Percentiles rank a stretch among this genome's conserved stretches.
Evolutionary conservation across 2,113 vertebrate genomes (phyloP).

Genomic region (Mesitornis unicolor): DNA sequence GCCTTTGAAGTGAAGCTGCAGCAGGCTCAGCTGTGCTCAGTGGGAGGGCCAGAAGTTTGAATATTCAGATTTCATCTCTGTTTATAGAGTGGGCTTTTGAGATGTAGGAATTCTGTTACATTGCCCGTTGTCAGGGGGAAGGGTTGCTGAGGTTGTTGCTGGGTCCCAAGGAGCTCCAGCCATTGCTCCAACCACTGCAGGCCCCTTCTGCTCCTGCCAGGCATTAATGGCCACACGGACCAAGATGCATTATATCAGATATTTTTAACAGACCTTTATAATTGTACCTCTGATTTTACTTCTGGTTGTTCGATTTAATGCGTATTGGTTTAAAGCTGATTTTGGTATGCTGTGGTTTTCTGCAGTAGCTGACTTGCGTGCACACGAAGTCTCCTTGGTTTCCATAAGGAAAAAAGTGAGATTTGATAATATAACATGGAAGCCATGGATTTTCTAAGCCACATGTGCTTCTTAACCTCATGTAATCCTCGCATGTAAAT

Average conservation of each 20-base stretch:
- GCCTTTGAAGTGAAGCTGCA: constrained; percentile 57
- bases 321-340: background rate
- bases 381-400: background rate
- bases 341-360: background rate
- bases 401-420: background rate
- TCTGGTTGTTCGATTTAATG: background rate
- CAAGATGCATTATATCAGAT: background rate
- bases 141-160: constrained; percentile 3
- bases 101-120: constrained; percentile 42
- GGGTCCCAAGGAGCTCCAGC: background rate
- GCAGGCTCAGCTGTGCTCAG: constrained; percentile 59
- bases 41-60: constrained; percentile 13
- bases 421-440: background rate
- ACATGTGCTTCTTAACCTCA: background rate
- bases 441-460: background rate
- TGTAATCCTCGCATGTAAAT: background rate
- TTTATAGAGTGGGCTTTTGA: constrained; percentile 36
- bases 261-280: background rate
- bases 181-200: background rate
- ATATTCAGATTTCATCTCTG: constrained; percentile 61
- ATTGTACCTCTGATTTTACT: background rate
- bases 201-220: background rate
- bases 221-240: background rate
- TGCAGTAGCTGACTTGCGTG: background rate
- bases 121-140: background rate